Conservation (phyloP, 23 tunicate genomes). For the Styela plicata region DNA sequence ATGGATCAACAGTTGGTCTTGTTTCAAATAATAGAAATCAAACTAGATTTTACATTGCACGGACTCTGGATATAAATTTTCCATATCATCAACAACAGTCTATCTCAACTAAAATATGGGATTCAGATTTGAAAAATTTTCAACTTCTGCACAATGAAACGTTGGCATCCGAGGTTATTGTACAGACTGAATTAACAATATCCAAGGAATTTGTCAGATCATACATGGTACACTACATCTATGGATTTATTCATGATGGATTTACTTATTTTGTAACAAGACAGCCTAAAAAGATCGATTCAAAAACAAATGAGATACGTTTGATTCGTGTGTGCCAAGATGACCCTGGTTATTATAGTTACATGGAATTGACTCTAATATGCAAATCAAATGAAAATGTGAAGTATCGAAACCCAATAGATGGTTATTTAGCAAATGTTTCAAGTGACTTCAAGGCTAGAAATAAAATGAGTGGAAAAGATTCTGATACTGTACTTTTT, state of each 20-base stretch:
- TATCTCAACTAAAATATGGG: constrained; percentile 64
- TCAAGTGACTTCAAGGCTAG: constrained; percentile 23
- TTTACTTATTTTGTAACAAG: constrained; percentile 63
- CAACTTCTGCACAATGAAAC: constrained; percentile 36
- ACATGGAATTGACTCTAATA: constrained; percentile 41
- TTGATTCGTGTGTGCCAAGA: constrained; percentile 61
- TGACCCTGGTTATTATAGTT: constrained; percentile 50
- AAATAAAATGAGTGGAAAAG: not conserved
- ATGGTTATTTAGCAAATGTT: constrained; percentile 44
- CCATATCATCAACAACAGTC: constrained; percentile 44
- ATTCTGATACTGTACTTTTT: not conserved
- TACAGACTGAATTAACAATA: constrained; percentile 40
- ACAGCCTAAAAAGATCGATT: constrained; percentile 35
- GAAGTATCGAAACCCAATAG: constrained; percentile 21
- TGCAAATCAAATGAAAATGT: constrained; percentile 28
- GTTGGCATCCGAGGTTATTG: not conserved
- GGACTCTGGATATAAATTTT: constrained; percentile 47
- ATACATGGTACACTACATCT: constrained; percentile 47
- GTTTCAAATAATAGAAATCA: not conserved
- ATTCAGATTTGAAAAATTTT: constrained; percentile 47
- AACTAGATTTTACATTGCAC: constrained; percentile 41
- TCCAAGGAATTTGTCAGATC: not conserved
- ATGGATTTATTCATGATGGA: constrained; percentile 59
- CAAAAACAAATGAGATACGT: constrained; percentile 25
- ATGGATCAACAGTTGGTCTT: constrained; percentile 11